Percentiles rank a stretch among this genome's conserved stretches.
Evolutionary conservation across 2,888 invertebrate species (phyloP).

Genomic region (Pimpla rufipes): DNA sequence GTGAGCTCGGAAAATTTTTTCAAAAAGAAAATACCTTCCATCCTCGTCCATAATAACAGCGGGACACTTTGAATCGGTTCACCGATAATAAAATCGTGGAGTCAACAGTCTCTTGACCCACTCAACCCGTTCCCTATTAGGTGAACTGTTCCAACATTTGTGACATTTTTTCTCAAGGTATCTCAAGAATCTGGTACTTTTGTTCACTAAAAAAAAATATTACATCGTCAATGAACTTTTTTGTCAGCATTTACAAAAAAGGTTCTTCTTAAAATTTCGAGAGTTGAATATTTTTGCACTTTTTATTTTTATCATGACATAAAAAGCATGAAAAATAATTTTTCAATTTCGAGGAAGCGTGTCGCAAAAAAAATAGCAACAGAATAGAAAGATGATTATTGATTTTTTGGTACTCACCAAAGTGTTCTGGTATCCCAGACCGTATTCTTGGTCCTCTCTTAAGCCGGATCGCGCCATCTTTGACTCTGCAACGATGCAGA

Average conservation of each 20-base stretch:
- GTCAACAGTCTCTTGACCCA: background rate
- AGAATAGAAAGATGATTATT: background rate
- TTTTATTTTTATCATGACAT: background rate
- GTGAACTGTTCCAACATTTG: background rate
- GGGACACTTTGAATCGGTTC: background rate
- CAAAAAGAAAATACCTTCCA: conserved; percentile 3
- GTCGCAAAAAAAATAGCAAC: background rate
- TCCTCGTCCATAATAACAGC: background rate
- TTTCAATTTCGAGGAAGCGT: background rate
- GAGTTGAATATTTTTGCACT: conserved; percentile 1
- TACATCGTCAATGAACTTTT: background rate
- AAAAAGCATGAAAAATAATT: conserved; percentile 9
- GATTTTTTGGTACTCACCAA: conserved; percentile 87
- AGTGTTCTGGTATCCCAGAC: conserved; percentile 90
- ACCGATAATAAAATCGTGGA: conserved; percentile 1
- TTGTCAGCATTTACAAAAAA: background rate
- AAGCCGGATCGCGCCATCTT: conserved; percentile 77
- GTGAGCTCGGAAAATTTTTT: conserved; percentile 1
- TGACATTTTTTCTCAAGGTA: background rate
- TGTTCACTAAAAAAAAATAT: background rate
- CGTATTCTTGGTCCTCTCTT: conserved; percentile 88
- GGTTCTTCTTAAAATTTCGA: background rate
- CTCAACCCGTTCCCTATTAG: background rate
- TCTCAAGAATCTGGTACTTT: background rate
- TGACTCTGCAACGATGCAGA: conserved; percentile 18